A percentile compares a stretch with the other conserved stretches of the same genome.
Conservation (phyloP, 2,888 invertebrate species). For the Drosophila hamatofila region DNA sequence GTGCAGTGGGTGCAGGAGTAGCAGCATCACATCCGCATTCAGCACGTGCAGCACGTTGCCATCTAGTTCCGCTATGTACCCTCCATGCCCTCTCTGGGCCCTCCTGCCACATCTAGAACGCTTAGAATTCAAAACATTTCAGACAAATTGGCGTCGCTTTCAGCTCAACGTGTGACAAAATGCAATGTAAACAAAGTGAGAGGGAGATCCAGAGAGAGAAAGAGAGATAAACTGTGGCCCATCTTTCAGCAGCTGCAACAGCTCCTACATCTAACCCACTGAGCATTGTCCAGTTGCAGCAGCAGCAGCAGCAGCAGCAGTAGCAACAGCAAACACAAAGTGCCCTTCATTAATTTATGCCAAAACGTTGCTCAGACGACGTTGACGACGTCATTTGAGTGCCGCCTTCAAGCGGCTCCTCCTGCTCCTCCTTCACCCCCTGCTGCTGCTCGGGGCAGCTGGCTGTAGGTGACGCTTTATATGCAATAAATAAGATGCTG, state of each 20-base stretch:
- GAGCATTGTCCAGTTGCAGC: slow-evolving; percentile 26
- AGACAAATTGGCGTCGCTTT: slow-evolving; percentile 80
- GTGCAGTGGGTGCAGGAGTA: slow-evolving; percentile 8
- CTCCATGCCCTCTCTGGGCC: neutral
- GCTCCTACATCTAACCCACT: neutral
- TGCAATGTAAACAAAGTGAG: slow-evolving; percentile 69
- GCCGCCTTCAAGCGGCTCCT: neutral
- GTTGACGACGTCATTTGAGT: slow-evolving; percentile 75
- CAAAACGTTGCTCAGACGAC: slow-evolving; percentile 72
- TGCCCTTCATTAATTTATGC: slow-evolving; percentile 77
- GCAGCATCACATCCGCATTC: slow-evolving; percentile 57
- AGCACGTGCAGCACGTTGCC: slow-evolving; percentile 44
- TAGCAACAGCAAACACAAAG: slow-evolving; percentile 23
- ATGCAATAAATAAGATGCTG: slow-evolving; percentile 74
- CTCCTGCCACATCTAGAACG: slow-evolving; percentile 3
- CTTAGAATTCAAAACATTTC: slow-evolving; percentile 77
- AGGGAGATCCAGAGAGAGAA: neutral
- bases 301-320: slow-evolving; percentile 13
- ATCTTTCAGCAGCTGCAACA: neutral
- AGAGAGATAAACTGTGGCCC: slow-evolving; percentile 6
- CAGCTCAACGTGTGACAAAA: slow-evolving; percentile 77
- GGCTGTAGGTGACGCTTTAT: slow-evolving; percentile 73
- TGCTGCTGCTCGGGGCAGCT: slow-evolving; percentile 16
- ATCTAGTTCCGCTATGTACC: slow-evolving; percentile 41
- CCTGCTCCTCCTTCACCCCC: neutral